These are phyloP conservation scores for Pseudachorutes palmiensis DNA, from an alignment of 1,140 invertebrate genomes.

Conservation along the genomic window DNA sequence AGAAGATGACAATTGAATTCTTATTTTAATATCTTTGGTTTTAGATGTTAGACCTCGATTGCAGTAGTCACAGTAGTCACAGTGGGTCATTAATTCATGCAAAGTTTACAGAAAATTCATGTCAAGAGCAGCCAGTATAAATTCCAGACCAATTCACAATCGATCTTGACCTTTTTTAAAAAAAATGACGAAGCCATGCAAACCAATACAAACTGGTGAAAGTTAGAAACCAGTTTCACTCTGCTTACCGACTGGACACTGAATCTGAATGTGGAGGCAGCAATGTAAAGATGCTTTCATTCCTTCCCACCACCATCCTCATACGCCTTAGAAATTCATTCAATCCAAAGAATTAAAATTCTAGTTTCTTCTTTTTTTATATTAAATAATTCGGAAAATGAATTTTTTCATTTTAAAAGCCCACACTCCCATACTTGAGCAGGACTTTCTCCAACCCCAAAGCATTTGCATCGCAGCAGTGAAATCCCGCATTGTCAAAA, in stretches of 20 bases:
- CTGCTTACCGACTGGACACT: neutral
- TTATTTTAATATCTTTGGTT: neutral
- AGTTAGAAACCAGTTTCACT: neutral
- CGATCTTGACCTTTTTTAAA: neutral
- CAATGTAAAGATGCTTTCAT: constrained; percentile 1
- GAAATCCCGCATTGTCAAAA: neutral
- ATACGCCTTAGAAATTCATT: neutral
- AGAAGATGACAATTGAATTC: neutral
- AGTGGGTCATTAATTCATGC: no score
- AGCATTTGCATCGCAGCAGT: no score
- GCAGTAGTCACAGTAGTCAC: no score
- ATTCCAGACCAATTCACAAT: neutral
- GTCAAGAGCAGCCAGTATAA: constrained; percentile 8
- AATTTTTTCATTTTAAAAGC: no score
- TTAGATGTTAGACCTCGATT: no score
- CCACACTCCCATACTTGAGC: neutral
- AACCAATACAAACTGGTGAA: neutral
- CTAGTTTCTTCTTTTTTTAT: neutral
- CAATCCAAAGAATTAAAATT: neutral
- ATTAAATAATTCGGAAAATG: no score
- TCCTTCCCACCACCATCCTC: neutral
- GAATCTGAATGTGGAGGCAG: neutral
- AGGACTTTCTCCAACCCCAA: neutral
- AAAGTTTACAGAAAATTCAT: neutral
- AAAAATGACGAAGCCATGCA: neutral